These are phyloP conservation scores for Ormia ochracea DNA, from an alignment of 2,888 invertebrate genomes.

Conservation along the genomic window DNA sequence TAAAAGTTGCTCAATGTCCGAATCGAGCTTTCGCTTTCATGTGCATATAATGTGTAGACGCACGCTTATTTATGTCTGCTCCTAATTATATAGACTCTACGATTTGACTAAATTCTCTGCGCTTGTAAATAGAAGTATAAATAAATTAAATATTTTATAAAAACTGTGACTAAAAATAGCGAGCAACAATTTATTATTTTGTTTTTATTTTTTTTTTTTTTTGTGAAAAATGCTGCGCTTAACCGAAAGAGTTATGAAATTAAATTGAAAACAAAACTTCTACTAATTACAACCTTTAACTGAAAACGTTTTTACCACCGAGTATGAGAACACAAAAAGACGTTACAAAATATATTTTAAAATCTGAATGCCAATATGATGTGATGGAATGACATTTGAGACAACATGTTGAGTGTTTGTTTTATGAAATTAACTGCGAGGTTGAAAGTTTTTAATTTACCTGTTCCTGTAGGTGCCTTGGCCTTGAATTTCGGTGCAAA, in stretches of 20 bases:
- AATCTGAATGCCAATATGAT: neutral
- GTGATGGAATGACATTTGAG: conserved; percentile 1
- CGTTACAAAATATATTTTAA: neutral
- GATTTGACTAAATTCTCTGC: neutral
- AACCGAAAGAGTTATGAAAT: neutral
- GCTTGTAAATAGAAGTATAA: conserved; percentile 12
- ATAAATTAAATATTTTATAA: conserved; percentile 13
- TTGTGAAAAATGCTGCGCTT: neutral
- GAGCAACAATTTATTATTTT: no score
- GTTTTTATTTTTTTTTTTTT: neutral
- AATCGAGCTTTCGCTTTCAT: neutral
- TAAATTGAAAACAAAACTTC: neutral
- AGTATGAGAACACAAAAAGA: neutral
- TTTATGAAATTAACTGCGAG: neutral
- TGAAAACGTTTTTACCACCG: neutral
- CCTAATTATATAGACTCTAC: neutral
- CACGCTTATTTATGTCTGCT: no score
- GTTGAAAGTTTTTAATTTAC: conserved; percentile 67
- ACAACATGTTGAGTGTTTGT: conserved; percentile 6
- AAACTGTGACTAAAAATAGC: conserved; percentile 50
- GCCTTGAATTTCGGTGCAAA: conserved; percentile 90
- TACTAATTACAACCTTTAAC: neutral
- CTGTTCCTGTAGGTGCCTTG: conserved; percentile 80
- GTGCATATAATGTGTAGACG: no score
- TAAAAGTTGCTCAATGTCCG: neutral